A percentile compares a stretch with the other conserved stretches of the same genome.
Conservation (phyloP, 2,797 vertebrate genomes). For the Pseudocheirus occidentalis region DNA sequence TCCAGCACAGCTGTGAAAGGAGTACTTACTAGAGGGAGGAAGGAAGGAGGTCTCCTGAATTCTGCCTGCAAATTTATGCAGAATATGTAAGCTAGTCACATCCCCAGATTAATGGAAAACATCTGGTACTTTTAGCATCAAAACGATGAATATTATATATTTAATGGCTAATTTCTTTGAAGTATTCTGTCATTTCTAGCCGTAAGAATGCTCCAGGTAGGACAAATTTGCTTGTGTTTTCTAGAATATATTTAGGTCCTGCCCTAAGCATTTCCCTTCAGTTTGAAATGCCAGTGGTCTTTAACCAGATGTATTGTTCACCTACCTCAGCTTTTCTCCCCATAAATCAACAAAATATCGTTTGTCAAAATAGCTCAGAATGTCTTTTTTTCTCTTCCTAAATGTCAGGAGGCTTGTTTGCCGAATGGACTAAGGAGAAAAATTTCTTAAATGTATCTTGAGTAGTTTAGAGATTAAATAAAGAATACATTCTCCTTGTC, state of each 20-base stretch:
- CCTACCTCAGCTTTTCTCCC: background rate
- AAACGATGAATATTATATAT: background rate
- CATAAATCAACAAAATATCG: background rate
- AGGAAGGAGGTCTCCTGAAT: background rate
- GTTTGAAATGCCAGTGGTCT: background rate
- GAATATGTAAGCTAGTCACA: background rate
- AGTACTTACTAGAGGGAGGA: background rate
- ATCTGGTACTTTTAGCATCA: background rate
- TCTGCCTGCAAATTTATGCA: background rate
- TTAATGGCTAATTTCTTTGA: background rate
- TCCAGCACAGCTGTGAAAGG: background rate
- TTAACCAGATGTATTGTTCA: background rate
- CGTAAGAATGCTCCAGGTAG: slow-evolving; percentile 11
- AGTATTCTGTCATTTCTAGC: background rate
- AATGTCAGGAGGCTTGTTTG: background rate
- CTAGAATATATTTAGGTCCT: background rate
- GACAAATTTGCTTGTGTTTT: background rate
- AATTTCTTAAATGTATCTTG: background rate
- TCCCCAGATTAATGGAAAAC: slow-evolving; percentile 6
- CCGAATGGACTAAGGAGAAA: background rate
- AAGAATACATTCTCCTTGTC: background rate
- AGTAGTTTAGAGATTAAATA: background rate
- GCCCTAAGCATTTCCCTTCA: background rate
- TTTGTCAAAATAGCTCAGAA: background rate
- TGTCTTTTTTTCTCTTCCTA: background rate